Conservation (phyloP, 37 sponge, comb jelly and placozoan species). For the Halisarca cf. caerulea region DNA sequence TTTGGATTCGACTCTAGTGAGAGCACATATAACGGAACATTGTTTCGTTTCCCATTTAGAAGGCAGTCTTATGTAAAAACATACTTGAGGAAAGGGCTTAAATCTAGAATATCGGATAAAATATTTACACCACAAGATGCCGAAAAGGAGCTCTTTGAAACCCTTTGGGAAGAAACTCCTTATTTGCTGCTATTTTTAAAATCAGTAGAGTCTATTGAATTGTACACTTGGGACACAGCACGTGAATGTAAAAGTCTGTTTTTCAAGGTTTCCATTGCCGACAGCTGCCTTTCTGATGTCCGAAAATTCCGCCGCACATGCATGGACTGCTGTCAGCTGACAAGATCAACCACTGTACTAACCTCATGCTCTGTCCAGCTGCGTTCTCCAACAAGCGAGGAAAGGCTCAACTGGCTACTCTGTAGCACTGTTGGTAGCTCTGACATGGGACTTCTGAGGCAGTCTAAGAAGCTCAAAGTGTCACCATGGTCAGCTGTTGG, state of each 20-base stretch:
- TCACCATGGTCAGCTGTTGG: slow-evolving; percentile 80
- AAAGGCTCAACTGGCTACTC: slow-evolving; percentile 49
- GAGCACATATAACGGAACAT: slow-evolving; percentile 61
- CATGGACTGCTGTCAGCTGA: background rate
- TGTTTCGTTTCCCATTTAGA: slow-evolving; percentile 81
- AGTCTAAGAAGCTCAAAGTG: slow-evolving; percentile 33
- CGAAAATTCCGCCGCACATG: background rate
- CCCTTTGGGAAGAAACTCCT: slow-evolving; percentile 31
- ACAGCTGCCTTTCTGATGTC: background rate
- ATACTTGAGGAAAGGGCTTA: background rate
- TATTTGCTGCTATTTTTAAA: slow-evolving; percentile 67
- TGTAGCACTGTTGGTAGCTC: slow-evolving; percentile 46
- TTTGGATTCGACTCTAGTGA: slow-evolving; percentile 61
- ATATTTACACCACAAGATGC: slow-evolving; percentile 16
- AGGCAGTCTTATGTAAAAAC: background rate
- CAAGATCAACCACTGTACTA: background rate
- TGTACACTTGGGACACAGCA: slow-evolving; percentile 32
- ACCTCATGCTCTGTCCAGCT: background rate
- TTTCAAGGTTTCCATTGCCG: background rate
- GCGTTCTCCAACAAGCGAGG: background rate
- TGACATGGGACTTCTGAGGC: background rate
- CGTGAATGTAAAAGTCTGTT: background rate
- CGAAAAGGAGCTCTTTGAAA: slow-evolving; percentile 3
- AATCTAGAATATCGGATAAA: slow-evolving; percentile 42
- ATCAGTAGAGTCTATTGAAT: slow-evolving; percentile 33